Conservation (phyloP, 2,113 vertebrate genomes). For the Castor canadensis region DNA sequence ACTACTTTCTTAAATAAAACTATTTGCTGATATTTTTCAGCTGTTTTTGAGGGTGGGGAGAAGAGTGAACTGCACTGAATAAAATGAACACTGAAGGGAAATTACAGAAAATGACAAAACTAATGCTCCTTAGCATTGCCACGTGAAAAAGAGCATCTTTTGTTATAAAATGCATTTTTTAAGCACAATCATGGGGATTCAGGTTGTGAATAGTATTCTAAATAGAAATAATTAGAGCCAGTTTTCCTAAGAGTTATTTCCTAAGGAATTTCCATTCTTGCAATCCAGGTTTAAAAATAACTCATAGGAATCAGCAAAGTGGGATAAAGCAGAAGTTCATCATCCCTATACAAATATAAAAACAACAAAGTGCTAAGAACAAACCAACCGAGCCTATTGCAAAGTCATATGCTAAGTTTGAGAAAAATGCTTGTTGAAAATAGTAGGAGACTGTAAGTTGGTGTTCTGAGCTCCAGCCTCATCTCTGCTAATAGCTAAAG, state of each 20-base stretch:
- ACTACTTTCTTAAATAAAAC: slow-evolving; percentile 40
- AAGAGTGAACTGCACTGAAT: neutral
- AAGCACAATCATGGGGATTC: neutral
- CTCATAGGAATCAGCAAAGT: neutral
- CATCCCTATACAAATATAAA: neutral
- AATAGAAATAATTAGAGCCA: slow-evolving; percentile 19
- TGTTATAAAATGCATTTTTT: neutral
- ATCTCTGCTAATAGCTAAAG: neutral
- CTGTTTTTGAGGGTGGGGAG: neutral
- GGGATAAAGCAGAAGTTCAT: neutral
- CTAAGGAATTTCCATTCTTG: slow-evolving; percentile 40
- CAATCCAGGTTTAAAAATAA: slow-evolving; percentile 58
- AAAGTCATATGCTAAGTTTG: neutral
- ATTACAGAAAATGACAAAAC: neutral
- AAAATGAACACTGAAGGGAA: neutral
- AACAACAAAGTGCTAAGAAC: neutral
- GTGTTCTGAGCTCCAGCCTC: neutral
- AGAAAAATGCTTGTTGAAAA: neutral
- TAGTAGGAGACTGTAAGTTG: neutral
- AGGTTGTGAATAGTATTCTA: slow-evolving; percentile 10
- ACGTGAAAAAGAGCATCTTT: neutral
- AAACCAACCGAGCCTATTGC: too few relatives aligned
- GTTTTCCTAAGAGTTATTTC: slow-evolving; percentile 41
- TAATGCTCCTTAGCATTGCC: neutral
- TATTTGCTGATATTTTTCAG: slow-evolving; percentile 47